Evolutionary conservation across 2,113 vertebrate genomes (phyloP), one percentile per base, ranked within the genome.

Genomic region (Leptobrachium ailaonicum): DNA sequence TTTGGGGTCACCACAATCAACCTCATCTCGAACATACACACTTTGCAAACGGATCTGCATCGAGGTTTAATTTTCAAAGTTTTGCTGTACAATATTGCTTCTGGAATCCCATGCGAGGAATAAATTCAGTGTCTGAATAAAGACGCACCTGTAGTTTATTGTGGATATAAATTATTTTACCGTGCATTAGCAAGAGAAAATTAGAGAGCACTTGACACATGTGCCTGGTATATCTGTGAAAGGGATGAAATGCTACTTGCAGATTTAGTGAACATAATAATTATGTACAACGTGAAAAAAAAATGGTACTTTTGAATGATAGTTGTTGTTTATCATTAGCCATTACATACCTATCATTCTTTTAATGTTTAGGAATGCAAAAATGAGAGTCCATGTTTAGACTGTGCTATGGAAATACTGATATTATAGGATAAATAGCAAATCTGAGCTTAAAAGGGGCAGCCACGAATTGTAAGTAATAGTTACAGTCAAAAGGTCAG

Each of bases 181-280:
- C 6, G 60, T 41, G 10, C 60, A 66, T 76, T 76, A 66, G 20
- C 62, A 20, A 50, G 42, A 41, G 42, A 62, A 71, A 63, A 71
- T 70, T 8, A 41, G 50, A 45, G 50, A 41, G 56, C 66, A 54
- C 69, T 78, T 71, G 67, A 63, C 76, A 78, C 68, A 50, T 71
- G 13, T 40, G 76, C 58, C 11, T 56, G 50, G 67, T 71, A 47
- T 70, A 41, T 77, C 40, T 41, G 76, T 47, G 62, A 71, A 78
- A 50, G 60, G 58, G 72, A 79, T 72, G 62, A 72, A 79, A 32
- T 71, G 69, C 6, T 41, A 72, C 58, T 64, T 79, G 68, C 43
- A 79, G 68, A 40, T 79, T 71, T 12, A 66, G 14, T 72, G 20
- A 71, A 53, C 58, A 70, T 64, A 72, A 71, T 72, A 79, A 71